Evolutionary conservation across 2,113 vertebrate genomes (phyloP).

Genomic region (Eira barbara): DNA sequence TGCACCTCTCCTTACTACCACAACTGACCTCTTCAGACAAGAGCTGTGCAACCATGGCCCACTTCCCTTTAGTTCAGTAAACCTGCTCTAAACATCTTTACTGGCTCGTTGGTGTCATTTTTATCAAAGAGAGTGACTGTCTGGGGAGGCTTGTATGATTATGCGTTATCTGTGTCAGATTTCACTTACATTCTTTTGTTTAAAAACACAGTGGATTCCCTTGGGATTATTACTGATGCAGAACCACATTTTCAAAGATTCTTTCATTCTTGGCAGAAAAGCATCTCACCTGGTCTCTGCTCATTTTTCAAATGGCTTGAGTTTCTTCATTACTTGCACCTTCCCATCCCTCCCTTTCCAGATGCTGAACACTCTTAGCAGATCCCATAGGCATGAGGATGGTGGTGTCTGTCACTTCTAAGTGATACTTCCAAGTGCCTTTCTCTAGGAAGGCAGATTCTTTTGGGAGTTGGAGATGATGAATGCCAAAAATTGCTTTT

Average conservation of each 20-base stretch:
- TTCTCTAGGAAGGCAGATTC: conserved; percentile 35
- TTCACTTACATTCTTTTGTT: conserved; percentile 37
- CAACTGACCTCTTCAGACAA: not conserved
- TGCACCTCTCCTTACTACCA: not conserved
- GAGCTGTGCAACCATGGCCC: not conserved
- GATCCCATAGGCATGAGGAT: not conserved
- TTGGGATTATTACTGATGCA: not conserved
- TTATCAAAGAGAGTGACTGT: not conserved
- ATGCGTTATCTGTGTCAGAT: not conserved
- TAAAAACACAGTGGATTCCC: conserved; percentile 17
- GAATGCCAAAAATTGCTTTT: conserved; percentile 52
- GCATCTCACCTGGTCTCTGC: conserved; percentile 30
- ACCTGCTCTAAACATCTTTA: not conserved
- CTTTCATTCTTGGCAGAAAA: conserved; percentile 23
- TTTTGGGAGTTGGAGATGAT: conserved; percentile 42
- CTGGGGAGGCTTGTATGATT: not conserved
- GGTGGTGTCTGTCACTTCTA: conserved; percentile 30
- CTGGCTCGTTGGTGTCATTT: not conserved
- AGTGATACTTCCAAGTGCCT: not conserved
- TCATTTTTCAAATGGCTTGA: conserved; percentile 46
- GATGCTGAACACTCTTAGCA: not conserved
- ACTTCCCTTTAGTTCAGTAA: not conserved
- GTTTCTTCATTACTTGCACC: not conserved
- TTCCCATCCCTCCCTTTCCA: not conserved
- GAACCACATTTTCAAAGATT: not conserved